Percentiles rank a stretch among this genome's conserved stretches.
Evolutionary conservation across 2,113 vertebrate genomes (phyloP).

Genomic region (Nerophis lumbriciformis): DNA sequence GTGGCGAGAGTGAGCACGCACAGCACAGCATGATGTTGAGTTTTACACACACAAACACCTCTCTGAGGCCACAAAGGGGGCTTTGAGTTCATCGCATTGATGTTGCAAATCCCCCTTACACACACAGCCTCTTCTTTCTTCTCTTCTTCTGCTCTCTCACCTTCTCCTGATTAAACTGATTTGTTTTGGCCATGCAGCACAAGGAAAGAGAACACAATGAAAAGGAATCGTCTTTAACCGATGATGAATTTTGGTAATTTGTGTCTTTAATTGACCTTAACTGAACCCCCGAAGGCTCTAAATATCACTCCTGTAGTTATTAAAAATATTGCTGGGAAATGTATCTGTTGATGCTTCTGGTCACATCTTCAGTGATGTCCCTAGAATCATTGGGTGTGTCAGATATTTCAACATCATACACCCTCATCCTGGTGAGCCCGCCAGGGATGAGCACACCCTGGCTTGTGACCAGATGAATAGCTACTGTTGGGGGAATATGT

Average conservation of each 20-base stretch:
- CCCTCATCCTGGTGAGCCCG: too few relatives aligned
- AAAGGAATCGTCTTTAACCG: conserved; percentile 55
- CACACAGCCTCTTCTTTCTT: conserved; percentile 16
- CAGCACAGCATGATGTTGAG: conserved; percentile 28
- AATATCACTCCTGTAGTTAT: too few relatives aligned
- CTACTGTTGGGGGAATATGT: too few relatives aligned
- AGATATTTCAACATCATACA: too few relatives aligned
- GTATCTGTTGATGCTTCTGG: too few relatives aligned
- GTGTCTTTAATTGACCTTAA: too few relatives aligned
- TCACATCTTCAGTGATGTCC: too few relatives aligned
- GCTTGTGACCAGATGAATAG: too few relatives aligned
- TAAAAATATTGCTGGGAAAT: too few relatives aligned
- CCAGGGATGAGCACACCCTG: too few relatives aligned
- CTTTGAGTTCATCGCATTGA: conserved; percentile 49
- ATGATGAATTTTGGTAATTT: conserved; percentile 43
- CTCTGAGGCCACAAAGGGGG: conserved; percentile 35
- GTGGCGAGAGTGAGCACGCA: conserved; percentile 4
- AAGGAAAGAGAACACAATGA: conserved; percentile 39
- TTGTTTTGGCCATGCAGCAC: conserved; percentile 51
- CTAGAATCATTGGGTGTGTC: too few relatives aligned
- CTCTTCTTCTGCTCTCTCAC: conserved; percentile 28
- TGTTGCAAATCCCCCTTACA: conserved; percentile 33
- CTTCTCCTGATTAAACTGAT: conserved; percentile 57
- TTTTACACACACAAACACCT: conserved; percentile 49
- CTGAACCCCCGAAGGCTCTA: too few relatives aligned